Evolutionary conservation across 2,888 invertebrate genomes (phyloP), one percentile per base, ranked within the genome.

Genomic region (Athalia cordata): DNA sequence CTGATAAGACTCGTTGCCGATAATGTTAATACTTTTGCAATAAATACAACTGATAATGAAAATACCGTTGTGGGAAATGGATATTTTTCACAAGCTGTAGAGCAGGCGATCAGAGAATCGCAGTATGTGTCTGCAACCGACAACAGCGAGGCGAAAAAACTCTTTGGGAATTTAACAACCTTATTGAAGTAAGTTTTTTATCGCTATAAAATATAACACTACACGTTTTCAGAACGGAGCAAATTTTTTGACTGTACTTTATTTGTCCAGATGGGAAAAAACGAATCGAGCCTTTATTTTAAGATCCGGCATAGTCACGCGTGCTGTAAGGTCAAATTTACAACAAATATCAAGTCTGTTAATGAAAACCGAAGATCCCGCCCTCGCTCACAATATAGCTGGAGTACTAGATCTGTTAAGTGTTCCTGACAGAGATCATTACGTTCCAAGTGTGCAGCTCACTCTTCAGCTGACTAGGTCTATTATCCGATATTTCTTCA

Each of bases 401-500:
- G 93, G 93, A 88, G 90, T 95, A 64, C 85, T 96, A 29, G 94
- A 95, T 82, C 91, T 93, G 65, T 92, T 95, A 59, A 93, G 94
- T 82, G 91, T 94, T 81, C 93, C 94, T 0, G 92, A 93, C 0
- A 92, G 91, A 0, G 91, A 91, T 67, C 91, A 92, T 57, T 92
- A 93, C 13, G 92, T 94, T 9, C 93, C 93, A 0, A 93, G 93
- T 61, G 92, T 95, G 1, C 94, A 95, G 83, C 93, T 93, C 0
- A 91, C 93, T 13, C 89, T 96, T 29, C 95, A 94, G 89, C 91
- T 96, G 13, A 93, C 95, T 0, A 93, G 94, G 81, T 93, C 95
- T 0, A 93, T 94, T 5, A 94, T 95, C 4, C 93, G 94, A 84
- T 96, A 96, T 86, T 96, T 96, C 89, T 96, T 95, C 87, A 92